These are phyloP conservation scores for Mobula hypostoma DNA, from an alignment of 2,113 vertebrate species.

Conservation along the genomic window DNA sequence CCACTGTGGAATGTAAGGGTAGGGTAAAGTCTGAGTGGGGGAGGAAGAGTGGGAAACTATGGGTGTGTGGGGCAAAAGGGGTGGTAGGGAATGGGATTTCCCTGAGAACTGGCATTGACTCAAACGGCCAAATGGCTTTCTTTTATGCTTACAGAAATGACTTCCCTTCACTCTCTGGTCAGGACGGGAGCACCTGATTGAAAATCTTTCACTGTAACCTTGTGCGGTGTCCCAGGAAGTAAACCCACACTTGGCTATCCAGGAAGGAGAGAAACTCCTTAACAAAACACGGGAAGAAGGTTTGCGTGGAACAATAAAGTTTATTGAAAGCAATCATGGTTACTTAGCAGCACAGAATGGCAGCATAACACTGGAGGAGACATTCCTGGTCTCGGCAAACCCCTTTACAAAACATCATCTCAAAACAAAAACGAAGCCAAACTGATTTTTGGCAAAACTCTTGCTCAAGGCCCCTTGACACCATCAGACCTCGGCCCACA, in stretches of 20 bases:
- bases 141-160: too few relatives aligned
- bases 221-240: not conserved
- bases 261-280: not conserved
- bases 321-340: slow-evolving; percentile 29
- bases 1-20: too few relatives aligned
- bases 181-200: too few relatives aligned
- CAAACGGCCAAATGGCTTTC: not conserved
- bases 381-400: not conserved
- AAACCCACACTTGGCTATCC: not conserved
- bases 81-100: too few relatives aligned
- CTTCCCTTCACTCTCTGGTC: not conserved
- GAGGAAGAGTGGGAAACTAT: too few relatives aligned
- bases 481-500: not conserved
- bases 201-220: not conserved
- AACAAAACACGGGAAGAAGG: not conserved
- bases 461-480: too few relatives aligned
- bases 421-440: too few relatives aligned
- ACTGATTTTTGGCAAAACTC: too few relatives aligned
- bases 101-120: too few relatives aligned
- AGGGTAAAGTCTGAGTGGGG: too few relatives aligned
- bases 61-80: too few relatives aligned
- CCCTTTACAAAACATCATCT: not conserved
- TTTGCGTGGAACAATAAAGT: not conserved
- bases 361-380: not conserved
- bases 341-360: slow-evolving; percentile 25